Percentiles rank a stretch among this genome's conserved stretches.
phyloP scores from a whole-genome alignment of 2,888 invertebrate genomes.

The Sclerodermus sp. region DNA sequence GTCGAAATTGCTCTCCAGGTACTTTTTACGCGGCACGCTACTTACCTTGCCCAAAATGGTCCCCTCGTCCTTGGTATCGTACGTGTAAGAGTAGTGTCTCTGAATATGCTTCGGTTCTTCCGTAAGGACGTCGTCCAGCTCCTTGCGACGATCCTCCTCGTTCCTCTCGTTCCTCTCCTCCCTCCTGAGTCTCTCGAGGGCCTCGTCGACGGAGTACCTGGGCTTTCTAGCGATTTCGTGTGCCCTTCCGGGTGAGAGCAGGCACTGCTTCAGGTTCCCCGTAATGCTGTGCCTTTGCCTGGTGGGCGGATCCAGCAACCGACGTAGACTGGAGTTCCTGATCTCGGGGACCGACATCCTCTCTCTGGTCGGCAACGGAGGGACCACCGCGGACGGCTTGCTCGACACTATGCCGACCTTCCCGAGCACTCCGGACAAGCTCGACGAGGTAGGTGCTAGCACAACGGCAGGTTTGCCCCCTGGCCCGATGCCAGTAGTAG shows the following conservation, averaged over 20 bases:
- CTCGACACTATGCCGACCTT: not conserved
- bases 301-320: constrained; percentile 45
- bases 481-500: not conserved
- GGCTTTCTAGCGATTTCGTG: constrained; percentile 16
- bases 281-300: constrained; percentile 51
- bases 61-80: constrained; percentile 39
- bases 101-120: constrained; percentile 47
- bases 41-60: constrained; percentile 31
- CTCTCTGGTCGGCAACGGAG: constrained; percentile 33
- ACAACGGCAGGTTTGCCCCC: not conserved
- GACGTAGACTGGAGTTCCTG: constrained; percentile 45
- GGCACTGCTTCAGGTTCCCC: constrained; percentile 37
- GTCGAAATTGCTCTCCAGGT: constrained; percentile 50
- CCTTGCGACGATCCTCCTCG: not conserved
- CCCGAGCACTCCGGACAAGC: not conserved
- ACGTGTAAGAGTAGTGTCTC: constrained; percentile 51
- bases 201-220: constrained; percentile 13
- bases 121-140: constrained; percentile 10
- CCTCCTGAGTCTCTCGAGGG: not conserved
- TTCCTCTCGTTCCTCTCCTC: constrained; percentile 2
- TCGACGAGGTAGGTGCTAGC: not conserved
- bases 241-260: constrained; percentile 25
- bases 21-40: constrained; percentile 43
- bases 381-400: constrained; percentile 11
- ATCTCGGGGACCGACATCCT: constrained; percentile 53